phyloP scores from a whole-genome alignment of 2,888 invertebrate species.

The Scaptomyza tumidula region DNA sequence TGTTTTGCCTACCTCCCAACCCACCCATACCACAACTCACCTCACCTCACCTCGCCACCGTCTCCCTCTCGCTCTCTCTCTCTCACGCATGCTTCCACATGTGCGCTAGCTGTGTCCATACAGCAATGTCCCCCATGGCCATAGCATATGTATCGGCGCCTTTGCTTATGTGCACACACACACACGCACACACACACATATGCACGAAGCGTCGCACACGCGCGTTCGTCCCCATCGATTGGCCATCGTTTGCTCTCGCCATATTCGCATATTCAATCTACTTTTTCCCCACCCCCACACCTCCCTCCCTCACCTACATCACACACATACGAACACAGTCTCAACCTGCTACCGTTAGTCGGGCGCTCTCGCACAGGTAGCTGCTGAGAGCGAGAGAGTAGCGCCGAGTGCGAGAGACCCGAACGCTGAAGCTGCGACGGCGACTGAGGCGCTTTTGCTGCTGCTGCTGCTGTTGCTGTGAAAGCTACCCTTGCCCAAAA shows the following conservation, averaged over 20 bases:
- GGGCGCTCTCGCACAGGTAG: constrained; percentile 58
- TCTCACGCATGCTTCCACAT: constrained; percentile 40
- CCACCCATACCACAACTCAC: too few relatives aligned
- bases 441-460: constrained; percentile 8
- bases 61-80: background rate
- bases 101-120: constrained; percentile 20
- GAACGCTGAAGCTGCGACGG: constrained; percentile 13
- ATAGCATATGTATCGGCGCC: constrained; percentile 72
- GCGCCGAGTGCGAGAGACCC: constrained; percentile 17
- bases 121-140: constrained; percentile 43
- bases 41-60: background rate
- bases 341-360: constrained; percentile 52
- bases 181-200: constrained; percentile 29
- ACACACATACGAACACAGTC: background rate
- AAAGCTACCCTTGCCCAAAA: constrained; percentile 41
- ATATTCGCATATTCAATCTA: constrained; percentile 51
- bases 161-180: constrained; percentile 23
- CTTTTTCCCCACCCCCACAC: constrained; percentile 16
- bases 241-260: constrained; percentile 71
- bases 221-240: constrained; percentile 76
- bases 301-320: background rate
- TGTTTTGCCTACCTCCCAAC: constrained; percentile 22
- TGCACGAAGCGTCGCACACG: constrained; percentile 70
- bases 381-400: constrained; percentile 21
- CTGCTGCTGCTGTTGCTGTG: constrained; percentile 7